These are phyloP conservation scores for Parasteatoda tepidariorum DNA, from an alignment of 1,140 invertebrate genomes.

Conservation along the genomic window DNA sequence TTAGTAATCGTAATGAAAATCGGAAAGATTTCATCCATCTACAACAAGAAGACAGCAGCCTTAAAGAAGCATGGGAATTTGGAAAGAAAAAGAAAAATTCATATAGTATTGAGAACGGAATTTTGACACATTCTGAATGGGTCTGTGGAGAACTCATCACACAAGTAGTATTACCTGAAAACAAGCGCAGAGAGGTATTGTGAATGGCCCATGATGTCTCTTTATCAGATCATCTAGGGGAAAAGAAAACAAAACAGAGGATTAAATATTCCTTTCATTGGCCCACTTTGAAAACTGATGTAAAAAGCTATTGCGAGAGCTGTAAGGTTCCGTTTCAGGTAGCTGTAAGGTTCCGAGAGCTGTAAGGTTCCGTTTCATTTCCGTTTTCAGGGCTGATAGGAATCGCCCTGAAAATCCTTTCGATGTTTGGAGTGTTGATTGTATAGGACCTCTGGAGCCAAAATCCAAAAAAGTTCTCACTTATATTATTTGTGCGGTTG, in stretches of 20 bases:
- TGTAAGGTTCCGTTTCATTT: neutral
- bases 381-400: no score
- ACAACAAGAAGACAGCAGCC: no score
- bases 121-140: no score
- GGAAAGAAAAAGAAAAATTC: no score
- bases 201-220: slow-evolving; percentile 2
- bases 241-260: neutral
- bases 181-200: neutral
- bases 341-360: neutral
- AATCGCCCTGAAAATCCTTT: no score
- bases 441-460: neutral
- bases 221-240: neutral
- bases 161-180: no score
- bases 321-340: neutral
- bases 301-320: neutral
- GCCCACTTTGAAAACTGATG: neutral
- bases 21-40: no score
- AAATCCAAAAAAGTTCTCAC: neutral
- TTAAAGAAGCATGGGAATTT: no score
- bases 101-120: no score
- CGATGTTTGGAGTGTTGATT: neutral
- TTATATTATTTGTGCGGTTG: neutral
- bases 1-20: no score
- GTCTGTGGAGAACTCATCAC: no score
- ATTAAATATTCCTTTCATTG: neutral